Evolutionary conservation across 2,797 vertebrate genomes (phyloP).

Genomic region (Pipistrellus pipistrellus): DNA sequence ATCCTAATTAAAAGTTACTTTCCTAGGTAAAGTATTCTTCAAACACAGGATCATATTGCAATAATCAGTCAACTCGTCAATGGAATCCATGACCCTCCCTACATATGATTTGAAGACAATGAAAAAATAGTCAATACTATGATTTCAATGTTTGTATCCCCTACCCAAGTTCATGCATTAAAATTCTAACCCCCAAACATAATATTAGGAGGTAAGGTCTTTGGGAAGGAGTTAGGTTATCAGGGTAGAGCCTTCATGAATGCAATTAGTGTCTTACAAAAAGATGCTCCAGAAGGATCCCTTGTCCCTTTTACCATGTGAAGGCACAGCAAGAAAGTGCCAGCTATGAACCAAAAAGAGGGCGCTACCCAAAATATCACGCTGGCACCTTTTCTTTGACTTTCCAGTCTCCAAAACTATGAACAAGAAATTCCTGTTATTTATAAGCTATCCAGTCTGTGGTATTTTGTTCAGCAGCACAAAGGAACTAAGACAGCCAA

Average conservation of each 20-base stretch:
- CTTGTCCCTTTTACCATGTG: neutral
- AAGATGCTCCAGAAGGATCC: neutral
- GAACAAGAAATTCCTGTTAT: neutral
- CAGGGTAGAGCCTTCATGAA: neutral
- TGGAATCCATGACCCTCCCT: neutral
- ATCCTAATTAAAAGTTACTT: slow-evolving; percentile 39
- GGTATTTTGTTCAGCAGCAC: neutral
- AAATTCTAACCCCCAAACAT: neutral
- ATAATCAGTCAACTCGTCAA: slow-evolving; percentile 36
- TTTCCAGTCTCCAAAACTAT: neutral
- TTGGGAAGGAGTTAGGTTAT: neutral
- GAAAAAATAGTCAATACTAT: slow-evolving; percentile 33
- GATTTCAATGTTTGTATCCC: neutral
- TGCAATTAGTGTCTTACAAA: neutral
- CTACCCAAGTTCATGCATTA: neutral
- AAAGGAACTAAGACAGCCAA: slow-evolving; percentile 2
- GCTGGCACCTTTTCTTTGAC: neutral
- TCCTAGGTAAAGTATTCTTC: neutral
- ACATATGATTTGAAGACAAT: slow-evolving; percentile 54
- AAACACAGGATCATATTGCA: slow-evolving; percentile 51
- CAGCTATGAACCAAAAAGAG: neutral
- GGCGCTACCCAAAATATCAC: neutral
- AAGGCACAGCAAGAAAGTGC: neutral
- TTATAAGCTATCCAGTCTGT: neutral
- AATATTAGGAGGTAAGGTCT: neutral